These are phyloP conservation scores for Tragelaphus scriptus DNA, from an alignment of 2,113 vertebrate genomes.

Conservation along the genomic window DNA sequence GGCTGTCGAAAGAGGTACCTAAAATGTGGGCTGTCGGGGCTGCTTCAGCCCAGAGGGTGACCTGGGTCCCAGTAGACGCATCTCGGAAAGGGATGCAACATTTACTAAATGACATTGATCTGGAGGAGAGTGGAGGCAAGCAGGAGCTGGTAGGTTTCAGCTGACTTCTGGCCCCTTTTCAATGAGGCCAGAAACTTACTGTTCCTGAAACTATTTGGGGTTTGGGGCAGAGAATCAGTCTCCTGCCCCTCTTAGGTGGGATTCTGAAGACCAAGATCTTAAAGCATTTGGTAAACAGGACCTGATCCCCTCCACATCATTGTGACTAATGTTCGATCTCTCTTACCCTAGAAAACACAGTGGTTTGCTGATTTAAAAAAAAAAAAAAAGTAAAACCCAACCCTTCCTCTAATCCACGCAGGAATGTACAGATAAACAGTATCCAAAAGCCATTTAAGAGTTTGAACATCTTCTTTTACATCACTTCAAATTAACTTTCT, in stretches of 20 bases:
- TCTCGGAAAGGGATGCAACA: neutral
- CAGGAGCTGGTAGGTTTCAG: neutral
- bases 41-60: rapidly evolving
- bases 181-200: neutral
- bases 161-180: neutral
- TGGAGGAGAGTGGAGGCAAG: neutral
- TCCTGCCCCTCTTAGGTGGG: neutral
- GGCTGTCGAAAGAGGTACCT: neutral
- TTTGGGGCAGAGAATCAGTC: neutral
- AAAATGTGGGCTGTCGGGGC: neutral
- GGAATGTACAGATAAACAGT: neutral
- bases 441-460: neutral
- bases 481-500: slow-evolving; percentile 17
- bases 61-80: neutral
- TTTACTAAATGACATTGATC: neutral
- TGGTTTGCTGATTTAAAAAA: neutral
- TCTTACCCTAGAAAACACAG: neutral
- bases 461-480: neutral
- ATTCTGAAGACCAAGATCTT: neutral
- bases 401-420: neutral
- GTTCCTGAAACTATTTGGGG: neutral
- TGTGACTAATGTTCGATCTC: neutral
- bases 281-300: neutral
- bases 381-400: neutral
- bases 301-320: neutral